Evolutionary conservation across 2,797 vertebrate genomes (phyloP).

Genomic region (Clarias fuscus): DNA sequence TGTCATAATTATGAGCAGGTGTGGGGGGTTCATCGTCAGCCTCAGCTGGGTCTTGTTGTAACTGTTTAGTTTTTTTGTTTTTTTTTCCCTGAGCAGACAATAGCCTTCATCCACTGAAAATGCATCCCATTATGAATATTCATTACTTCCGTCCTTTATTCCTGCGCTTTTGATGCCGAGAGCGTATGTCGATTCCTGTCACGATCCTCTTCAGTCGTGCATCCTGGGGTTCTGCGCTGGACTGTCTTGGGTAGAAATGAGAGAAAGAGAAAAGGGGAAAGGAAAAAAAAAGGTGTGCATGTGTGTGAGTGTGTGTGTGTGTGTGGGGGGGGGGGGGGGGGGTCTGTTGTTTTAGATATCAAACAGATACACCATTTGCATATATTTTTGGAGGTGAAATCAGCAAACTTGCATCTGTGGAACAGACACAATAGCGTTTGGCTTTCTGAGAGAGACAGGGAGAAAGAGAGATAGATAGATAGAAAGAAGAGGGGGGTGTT

Average conservation of each 20-base stretch:
- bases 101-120: conserved; percentile 74
- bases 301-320: too few relatives aligned
- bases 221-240: conserved; percentile 52
- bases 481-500: conserved; percentile 4
- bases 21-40: conserved; percentile 50
- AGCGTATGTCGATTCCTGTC: conserved; percentile 67
- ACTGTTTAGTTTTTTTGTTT: conserved; percentile 34
- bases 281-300: conserved; percentile 20
- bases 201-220: conserved; percentile 60
- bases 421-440: conserved; percentile 71
- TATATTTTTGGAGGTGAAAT: conserved; percentile 87
- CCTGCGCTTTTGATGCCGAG: conserved; percentile 72
- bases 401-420: conserved; percentile 75
- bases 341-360: conserved; percentile 80
- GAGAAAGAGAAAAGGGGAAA: conserved; percentile 40
- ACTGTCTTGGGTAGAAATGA: conserved; percentile 63
- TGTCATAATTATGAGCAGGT: conserved; percentile 58
- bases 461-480: neutral
- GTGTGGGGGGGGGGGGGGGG: conserved; percentile 9
- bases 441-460: conserved; percentile 60
- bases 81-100: conserved; percentile 61
- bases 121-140: conserved; percentile 78
- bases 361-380: conserved; percentile 87
- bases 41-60: conserved; percentile 65
- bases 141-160: conserved; percentile 58